Conservation (phyloP, 64 coral and sea anemone species). For the Hydrozoanthus tunicans region DNA sequence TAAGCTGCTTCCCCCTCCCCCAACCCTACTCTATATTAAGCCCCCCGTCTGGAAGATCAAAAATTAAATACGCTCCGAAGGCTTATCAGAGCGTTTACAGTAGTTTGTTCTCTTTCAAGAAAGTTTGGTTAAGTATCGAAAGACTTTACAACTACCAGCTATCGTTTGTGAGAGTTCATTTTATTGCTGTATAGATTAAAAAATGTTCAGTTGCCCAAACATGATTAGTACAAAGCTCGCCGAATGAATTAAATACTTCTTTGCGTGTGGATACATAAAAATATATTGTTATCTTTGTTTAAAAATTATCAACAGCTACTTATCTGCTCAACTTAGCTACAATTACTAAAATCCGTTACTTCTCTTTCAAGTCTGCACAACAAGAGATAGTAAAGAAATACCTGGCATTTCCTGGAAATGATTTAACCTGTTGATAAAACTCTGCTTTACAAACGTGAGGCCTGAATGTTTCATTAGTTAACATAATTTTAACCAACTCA, state of each 20-base stretch:
- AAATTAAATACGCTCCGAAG: too few relatives aligned
- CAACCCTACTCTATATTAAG: too few relatives aligned
- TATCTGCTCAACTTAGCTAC: background rate
- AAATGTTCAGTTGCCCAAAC: constrained; percentile 29
- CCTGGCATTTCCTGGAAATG: background rate
- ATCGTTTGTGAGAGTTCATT: background rate
- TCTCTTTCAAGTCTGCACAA: background rate
- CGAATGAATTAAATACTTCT: constrained; percentile 50
- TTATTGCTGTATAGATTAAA: constrained; percentile 59
- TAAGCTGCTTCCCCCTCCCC: too few relatives aligned
- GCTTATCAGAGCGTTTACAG: too few relatives aligned
- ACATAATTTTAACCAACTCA: too few relatives aligned
- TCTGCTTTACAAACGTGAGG: background rate
- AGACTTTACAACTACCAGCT: too few relatives aligned
- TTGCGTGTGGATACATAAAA: constrained; percentile 60
- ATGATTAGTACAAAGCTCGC: constrained; percentile 44
- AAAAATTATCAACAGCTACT: constrained; percentile 61
- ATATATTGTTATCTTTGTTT: constrained; percentile 59
- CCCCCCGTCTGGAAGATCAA: too few relatives aligned
- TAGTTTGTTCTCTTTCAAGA: too few relatives aligned
- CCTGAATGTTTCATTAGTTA: background rate
- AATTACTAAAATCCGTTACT: background rate
- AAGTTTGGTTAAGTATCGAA: too few relatives aligned
- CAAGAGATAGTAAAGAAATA: background rate
- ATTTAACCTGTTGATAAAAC: background rate